A percentile compares a stretch with the other conserved stretches of the same genome.
Conservation (phyloP, 2,113 vertebrate species). For the Sceloporus undulatus region DNA sequence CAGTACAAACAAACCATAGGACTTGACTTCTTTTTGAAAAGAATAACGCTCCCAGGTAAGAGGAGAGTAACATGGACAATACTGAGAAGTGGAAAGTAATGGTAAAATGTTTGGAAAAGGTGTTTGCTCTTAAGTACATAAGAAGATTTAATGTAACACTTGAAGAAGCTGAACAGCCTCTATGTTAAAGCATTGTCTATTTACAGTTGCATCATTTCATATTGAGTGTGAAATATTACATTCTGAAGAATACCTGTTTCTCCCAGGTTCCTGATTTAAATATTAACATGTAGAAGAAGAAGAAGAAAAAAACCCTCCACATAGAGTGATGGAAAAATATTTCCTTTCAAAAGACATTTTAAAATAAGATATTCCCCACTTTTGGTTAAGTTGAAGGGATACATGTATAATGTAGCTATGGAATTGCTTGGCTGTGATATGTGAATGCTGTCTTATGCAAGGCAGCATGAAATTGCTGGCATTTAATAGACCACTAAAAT, state of each 20-base stretch:
- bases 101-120: slow-evolving; percentile 33
- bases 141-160: slow-evolving; percentile 26
- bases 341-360: slow-evolving; percentile 64
- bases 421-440: slow-evolving; percentile 78
- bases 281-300: slow-evolving; percentile 25
- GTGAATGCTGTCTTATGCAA: slow-evolving; percentile 89
- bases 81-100: slow-evolving; percentile 20
- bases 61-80: slow-evolving; percentile 65
- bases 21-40: slow-evolving; percentile 99
- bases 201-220: slow-evolving; percentile 16
- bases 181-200: slow-evolving; percentile 35
- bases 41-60: slow-evolving; percentile 98
- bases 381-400: slow-evolving; percentile 69
- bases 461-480: slow-evolving; percentile 89
- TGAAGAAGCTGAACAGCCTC: slow-evolving; percentile 45
- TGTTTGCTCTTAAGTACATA: slow-evolving; percentile 43
- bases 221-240: slow-evolving; percentile 6
- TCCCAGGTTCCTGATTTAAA: fast-evolving
- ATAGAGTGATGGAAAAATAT: slow-evolving; percentile 39
- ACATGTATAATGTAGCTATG: slow-evolving; percentile 81
- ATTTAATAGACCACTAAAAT: slow-evolving; percentile 91
- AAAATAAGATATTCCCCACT: slow-evolving; percentile 67
- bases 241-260: slow-evolving; percentile 4
- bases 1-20: slow-evolving; percentile 99
- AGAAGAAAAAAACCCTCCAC: slow-evolving; percentile 28